These are phyloP conservation scores for Lycophotia porphyrea DNA, from an alignment of 2,888 invertebrate genomes.

Conservation along the genomic window DNA sequence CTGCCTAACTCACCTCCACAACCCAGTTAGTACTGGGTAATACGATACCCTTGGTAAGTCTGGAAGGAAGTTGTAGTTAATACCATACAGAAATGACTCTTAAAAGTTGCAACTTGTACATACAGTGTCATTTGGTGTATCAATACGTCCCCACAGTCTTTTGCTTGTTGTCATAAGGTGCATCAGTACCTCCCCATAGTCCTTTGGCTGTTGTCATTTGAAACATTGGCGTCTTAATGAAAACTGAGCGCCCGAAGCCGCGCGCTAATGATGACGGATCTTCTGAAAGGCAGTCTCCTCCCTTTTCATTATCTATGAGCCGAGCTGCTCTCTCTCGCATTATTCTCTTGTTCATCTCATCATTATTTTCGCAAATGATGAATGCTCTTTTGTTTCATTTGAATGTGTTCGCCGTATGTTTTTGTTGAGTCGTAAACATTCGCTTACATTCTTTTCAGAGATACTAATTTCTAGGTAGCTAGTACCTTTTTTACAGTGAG, in stretches of 20 bases:
- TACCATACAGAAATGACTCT: neutral
- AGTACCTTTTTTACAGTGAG: too few relatives aligned
- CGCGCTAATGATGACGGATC: conserved; percentile 88
- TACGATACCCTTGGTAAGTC: too few relatives aligned
- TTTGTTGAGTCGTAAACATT: conserved; percentile 35
- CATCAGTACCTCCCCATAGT: conserved; percentile 70
- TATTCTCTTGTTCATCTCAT: conserved; percentile 76
- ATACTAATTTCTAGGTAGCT: neutral
- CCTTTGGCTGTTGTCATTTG: conserved; percentile 78
- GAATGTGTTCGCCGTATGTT: conserved; percentile 52
- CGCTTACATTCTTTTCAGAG: neutral
- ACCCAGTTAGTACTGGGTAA: too few relatives aligned
- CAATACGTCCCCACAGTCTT: conserved; percentile 63
- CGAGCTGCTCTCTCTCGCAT: conserved; percentile 77
- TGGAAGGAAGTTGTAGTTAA: too few relatives aligned
- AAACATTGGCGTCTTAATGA: conserved; percentile 87
- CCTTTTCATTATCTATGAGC: conserved; percentile 85
- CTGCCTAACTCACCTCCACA: too few relatives aligned
- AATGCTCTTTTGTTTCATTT: conserved; percentile 72
- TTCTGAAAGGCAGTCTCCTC: conserved; percentile 82
- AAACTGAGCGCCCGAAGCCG: conserved; percentile 83
- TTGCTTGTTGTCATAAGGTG: conserved; percentile 68
- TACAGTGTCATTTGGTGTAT: conserved; percentile 69
- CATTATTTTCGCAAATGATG: conserved; percentile 76
- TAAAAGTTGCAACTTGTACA: neutral